Percentiles rank a stretch among this genome's conserved stretches.
phyloP scores from a whole-genome alignment of 2,797 vertebrate genomes.

The Rhinatrema bivittatum region DNA sequence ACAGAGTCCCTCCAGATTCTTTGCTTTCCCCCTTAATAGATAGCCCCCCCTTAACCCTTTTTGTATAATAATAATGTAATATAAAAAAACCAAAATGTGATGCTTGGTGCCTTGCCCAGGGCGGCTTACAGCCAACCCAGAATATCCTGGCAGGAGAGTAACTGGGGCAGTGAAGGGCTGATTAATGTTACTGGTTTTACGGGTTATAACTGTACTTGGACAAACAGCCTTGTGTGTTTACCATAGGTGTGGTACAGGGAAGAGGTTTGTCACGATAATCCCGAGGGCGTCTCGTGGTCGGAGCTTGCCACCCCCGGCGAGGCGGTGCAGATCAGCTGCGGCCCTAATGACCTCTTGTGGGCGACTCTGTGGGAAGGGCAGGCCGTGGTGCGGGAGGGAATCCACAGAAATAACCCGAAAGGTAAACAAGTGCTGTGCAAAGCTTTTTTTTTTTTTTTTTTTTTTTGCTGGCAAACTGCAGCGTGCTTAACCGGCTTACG shows the following conservation, averaged over 20 bases:
- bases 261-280: conserved; percentile 76
- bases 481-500: not conserved
- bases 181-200: too few species aligned
- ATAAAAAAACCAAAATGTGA: too few species aligned
- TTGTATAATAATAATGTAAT: too few species aligned
- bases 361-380: conserved; percentile 94
- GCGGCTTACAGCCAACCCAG: too few species aligned
- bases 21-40: too few species aligned
- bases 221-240: too few species aligned
- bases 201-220: too few species aligned
- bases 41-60: too few species aligned
- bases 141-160: too few species aligned
- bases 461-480: not conserved
- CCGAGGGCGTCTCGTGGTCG: conserved; percentile 82
- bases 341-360: conserved; percentile 87
- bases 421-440: conserved; percentile 48
- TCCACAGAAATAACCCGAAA: conserved; percentile 77
- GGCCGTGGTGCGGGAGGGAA: conserved; percentile 85
- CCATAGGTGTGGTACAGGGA: conserved; percentile 88
- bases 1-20: too few species aligned
- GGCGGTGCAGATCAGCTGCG: conserved; percentile 93
- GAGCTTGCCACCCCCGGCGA: conserved; percentile 76
- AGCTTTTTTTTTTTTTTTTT: not conserved
- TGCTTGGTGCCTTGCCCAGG: too few species aligned
- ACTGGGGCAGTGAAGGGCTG: too few species aligned